Evolutionary conservation across 2,113 vertebrate species (phyloP).

Genomic region (Brevimyrus niger): DNA sequence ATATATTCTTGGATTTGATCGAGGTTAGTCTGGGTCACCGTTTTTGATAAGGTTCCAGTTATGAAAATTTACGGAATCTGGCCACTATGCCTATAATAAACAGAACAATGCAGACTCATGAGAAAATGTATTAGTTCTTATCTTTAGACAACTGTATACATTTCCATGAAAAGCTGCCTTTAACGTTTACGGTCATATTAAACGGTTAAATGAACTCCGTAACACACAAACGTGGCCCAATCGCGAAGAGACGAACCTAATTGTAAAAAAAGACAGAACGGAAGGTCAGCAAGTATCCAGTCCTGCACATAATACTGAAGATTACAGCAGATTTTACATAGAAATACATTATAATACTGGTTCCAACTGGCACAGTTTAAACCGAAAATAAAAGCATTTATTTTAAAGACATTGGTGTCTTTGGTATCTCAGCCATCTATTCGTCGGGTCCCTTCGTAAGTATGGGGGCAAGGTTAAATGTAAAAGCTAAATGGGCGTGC

Average conservation of each 20-base stretch:
- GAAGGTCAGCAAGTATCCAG: background rate
- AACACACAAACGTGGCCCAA: background rate
- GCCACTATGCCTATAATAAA: background rate
- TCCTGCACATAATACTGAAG: background rate
- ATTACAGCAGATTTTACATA: background rate
- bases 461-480: background rate
- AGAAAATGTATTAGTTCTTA: background rate
- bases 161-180: background rate
- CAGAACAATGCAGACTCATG: background rate
- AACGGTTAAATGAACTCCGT: background rate
- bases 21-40: background rate
- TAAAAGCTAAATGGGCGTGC: background rate
- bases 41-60: background rate
- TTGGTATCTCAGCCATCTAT: background rate
- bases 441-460: background rate
- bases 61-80: background rate
- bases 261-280: background rate
- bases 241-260: background rate
- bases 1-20: background rate
- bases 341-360: background rate
- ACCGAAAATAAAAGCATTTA: background rate
- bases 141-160: background rate
- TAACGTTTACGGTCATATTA: background rate
- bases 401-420: background rate
- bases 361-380: background rate